These are phyloP conservation scores for Epinotia ramella DNA, from an alignment of 2,888 invertebrate species.

Conservation along the genomic window DNA sequence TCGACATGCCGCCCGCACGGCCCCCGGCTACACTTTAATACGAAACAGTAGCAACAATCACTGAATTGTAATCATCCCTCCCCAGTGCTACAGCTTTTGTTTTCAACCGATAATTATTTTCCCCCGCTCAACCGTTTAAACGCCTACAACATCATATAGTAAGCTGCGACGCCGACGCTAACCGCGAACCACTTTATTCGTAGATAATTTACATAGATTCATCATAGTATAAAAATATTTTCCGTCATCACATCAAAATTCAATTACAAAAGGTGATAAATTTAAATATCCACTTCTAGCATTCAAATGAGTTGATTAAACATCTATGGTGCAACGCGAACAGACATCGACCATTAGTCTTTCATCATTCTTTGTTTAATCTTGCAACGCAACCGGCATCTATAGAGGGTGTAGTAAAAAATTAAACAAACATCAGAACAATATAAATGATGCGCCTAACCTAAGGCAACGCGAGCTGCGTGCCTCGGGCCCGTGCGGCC, in stretches of 20 bases:
- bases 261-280: conserved; percentile 72
- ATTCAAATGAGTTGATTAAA: conserved; percentile 81
- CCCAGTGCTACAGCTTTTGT: conserved; percentile 44
- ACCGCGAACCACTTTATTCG: conserved; percentile 53
- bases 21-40: conserved; percentile 65
- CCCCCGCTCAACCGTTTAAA: not conserved
- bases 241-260: conserved; percentile 69
- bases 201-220: conserved; percentile 55
- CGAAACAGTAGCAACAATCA: conserved; percentile 68
- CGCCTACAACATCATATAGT: conserved; percentile 8
- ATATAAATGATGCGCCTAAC: conserved; percentile 84
- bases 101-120: conserved; percentile 39
- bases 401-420: conserved; percentile 74
- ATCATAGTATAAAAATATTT: conserved; percentile 53
- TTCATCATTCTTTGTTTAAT: conserved; percentile 81
- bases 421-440: conserved; percentile 81
- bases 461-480: conserved; percentile 73
- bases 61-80: conserved; percentile 57
- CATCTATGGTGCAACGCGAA: conserved; percentile 75
- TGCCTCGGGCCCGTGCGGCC: conserved; percentile 66
- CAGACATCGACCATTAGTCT: conserved; percentile 78
- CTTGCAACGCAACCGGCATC: conserved; percentile 71
- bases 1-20: conserved; percentile 55
- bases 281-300: conserved; percentile 66
- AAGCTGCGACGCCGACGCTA: not conserved